Evolutionary conservation across 2,113 vertebrate genomes (phyloP).

Genomic region (Sebastes fasciatus): DNA sequence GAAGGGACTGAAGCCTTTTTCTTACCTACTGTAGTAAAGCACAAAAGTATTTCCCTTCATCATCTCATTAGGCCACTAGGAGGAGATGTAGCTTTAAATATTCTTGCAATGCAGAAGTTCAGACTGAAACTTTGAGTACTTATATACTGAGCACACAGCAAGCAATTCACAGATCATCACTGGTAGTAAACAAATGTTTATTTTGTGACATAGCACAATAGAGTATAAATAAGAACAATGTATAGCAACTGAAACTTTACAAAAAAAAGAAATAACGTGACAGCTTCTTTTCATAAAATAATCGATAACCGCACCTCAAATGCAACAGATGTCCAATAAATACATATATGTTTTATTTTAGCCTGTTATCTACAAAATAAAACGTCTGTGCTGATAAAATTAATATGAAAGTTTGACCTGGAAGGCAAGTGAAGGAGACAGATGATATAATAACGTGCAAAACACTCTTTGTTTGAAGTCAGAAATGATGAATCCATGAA

Average conservation of each 20-base stretch:
- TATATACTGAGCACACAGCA: not conserved
- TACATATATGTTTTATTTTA: conserved; percentile 73
- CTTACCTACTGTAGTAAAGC: not conserved
- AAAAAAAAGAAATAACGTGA: conserved; percentile 57
- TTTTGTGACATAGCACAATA: conserved; percentile 69
- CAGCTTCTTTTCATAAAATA: conserved; percentile 44
- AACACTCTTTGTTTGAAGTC: conserved; percentile 11
- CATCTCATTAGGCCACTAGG: conserved; percentile 49
- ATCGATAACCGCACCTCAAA: conserved; percentile 53
- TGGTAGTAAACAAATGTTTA: conserved; percentile 71
- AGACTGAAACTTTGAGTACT: not conserved
- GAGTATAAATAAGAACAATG: conserved; percentile 81
- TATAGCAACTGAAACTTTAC: conserved; percentile 75
- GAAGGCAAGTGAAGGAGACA: conserved; percentile 39
- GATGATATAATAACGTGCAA: conserved; percentile 26
- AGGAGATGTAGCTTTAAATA: conserved; percentile 44
- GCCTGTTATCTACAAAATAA: conserved; percentile 76
- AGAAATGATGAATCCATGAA: not conserved
- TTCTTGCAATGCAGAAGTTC: not conserved
- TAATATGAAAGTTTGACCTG: conserved; percentile 17
- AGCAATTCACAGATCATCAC: not conserved
- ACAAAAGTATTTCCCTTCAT: not conserved
- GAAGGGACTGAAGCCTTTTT: too few species aligned
- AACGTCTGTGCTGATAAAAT: conserved; percentile 52
- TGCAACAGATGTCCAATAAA: conserved; percentile 84